phyloP scores from a whole-genome alignment of 2,113 vertebrate species.

The Nyctibius bracteatus region DNA sequence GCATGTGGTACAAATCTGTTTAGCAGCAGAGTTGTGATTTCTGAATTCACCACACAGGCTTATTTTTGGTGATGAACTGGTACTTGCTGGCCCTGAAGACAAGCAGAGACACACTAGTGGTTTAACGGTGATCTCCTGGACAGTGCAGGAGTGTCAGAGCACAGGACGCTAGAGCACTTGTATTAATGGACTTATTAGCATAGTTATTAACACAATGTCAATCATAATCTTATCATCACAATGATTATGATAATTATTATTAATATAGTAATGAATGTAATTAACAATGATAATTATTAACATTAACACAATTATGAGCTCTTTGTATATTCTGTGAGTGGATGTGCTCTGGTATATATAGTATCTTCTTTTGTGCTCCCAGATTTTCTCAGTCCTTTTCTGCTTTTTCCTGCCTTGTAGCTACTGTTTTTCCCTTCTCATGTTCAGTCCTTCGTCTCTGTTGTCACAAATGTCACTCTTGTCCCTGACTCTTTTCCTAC shows the following conservation, averaged over 20 bases:
- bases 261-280: neutral
- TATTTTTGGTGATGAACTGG: neutral
- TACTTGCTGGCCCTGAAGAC: neutral
- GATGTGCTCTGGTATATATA: neutral
- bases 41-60: neutral
- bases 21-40: neutral
- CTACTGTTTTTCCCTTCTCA: neutral
- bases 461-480: neutral
- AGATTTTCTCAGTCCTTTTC: neutral
- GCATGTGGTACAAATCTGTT: rapidly evolving
- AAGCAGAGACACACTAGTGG: neutral
- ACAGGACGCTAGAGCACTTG: neutral
- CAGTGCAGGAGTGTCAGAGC: neutral
- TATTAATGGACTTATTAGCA: neutral
- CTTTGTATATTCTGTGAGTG: neutral
- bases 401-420: neutral
- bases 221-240: neutral
- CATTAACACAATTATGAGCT: neutral
- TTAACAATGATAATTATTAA: neutral
- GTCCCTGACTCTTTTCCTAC: neutral
- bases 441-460: neutral
- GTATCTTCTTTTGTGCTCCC: neutral
- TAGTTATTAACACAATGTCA: neutral
- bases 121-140: neutral
- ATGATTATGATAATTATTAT: neutral